Percentiles rank a stretch among this genome's conserved stretches.
Conservation (phyloP, 1,140 invertebrate species). For the Zaprionus davidi region DNA sequence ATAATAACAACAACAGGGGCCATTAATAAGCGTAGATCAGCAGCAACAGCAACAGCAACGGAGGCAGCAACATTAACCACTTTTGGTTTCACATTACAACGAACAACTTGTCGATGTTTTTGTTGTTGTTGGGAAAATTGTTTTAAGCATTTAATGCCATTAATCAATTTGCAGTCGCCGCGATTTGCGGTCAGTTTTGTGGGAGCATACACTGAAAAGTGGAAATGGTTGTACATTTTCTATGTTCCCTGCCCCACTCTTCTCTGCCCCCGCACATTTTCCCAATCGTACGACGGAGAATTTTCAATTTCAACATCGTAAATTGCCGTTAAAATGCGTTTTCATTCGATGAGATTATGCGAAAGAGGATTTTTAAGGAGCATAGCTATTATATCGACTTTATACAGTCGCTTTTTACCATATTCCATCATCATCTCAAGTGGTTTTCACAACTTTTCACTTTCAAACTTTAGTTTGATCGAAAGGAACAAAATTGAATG, state of each 20-base stretch:
- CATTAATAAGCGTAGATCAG: conserved; percentile 54
- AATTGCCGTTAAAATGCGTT: not conserved
- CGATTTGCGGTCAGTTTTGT: conserved; percentile 61
- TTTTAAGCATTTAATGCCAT: conserved; percentile 76
- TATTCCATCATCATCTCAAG: not conserved
- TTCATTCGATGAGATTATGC: not conserved
- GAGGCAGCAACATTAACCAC: conserved; percentile 20
- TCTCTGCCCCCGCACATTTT: conserved; percentile 7
- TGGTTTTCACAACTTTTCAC: not conserved
- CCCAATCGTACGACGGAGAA: not conserved
- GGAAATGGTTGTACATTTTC: conserved; percentile 16
- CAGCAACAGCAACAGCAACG: conserved; percentile 21
- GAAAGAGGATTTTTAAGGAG: not conserved
- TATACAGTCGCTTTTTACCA: not conserved
- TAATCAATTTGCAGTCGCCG: conserved; percentile 73
- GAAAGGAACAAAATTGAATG: not conserved
- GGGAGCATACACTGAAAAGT: conserved; percentile 29
- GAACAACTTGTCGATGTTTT: conserved; percentile 32
- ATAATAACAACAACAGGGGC: conserved; percentile 28
- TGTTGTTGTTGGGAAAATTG: conserved; percentile 61
- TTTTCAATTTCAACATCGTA: conserved; percentile 2
- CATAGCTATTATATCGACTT: not conserved
- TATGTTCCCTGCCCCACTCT: not conserved
- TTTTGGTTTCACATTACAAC: conserved; percentile 72
- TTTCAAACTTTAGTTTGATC: not conserved